phyloP scores from a whole-genome alignment of 2,888 invertebrate species.

The Caenorhabditis auriculariae region DNA sequence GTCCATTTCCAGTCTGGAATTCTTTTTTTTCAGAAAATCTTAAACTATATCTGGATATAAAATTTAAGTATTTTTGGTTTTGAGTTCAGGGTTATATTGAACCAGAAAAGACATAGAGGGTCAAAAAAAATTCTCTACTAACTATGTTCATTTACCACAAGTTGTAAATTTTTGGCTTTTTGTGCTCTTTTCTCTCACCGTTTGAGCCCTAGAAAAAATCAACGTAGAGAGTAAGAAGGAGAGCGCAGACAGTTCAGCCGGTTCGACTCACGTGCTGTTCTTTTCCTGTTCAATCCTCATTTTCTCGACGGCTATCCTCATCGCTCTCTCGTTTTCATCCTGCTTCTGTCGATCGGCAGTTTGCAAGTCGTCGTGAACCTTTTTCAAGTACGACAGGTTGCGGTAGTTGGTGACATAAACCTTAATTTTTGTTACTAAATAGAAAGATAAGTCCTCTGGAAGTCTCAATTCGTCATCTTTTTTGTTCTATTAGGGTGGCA shows the following conservation, averaged over 20 bases:
- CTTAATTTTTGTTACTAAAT: no score
- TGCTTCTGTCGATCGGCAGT: conserved; percentile 77
- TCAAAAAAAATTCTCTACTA: no score
- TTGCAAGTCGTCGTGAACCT: conserved; percentile 81
- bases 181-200: no score
- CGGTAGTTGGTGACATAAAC: conserved; percentile 85
- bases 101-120: no score
- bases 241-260: background rate
- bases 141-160: no score
- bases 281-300: conserved; percentile 68
- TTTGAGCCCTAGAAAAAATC: background rate
- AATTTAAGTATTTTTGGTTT: no score
- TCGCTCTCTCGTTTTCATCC: conserved; percentile 67
- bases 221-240: background rate
- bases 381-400: conserved; percentile 83
- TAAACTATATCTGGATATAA: no score
- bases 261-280: conserved; percentile 33
- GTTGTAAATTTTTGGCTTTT: no score
- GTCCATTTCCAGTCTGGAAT: conserved; percentile 18
- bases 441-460: no score
- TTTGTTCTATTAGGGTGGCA: background rate
- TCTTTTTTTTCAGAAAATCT: no score
- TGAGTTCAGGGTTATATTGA: no score
- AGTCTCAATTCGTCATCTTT: no score
- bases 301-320: conserved; percentile 70